phyloP scores from a whole-genome alignment of 1,140 invertebrate genomes.

The Anastatus disparis region DNA sequence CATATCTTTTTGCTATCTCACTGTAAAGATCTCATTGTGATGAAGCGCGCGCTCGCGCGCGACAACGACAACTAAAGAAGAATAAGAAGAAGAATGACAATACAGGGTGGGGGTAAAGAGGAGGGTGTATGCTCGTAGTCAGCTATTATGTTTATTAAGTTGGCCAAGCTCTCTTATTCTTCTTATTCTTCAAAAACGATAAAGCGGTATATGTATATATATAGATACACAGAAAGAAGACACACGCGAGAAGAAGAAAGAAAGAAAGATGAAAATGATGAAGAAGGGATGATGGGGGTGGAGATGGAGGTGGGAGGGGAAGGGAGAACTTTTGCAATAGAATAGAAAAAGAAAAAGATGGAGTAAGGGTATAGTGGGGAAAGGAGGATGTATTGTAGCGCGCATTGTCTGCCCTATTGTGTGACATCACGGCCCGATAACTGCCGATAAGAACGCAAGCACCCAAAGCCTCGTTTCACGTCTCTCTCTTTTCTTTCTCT shows the following conservation, averaged over 20 bases:
- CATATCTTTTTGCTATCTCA: slow-evolving; percentile 62
- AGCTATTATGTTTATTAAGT: slow-evolving; percentile 69
- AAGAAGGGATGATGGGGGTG: background rate
- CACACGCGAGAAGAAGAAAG: slow-evolving; percentile 7
- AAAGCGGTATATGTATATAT: slow-evolving; percentile 17
- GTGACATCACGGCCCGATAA: slow-evolving; percentile 68
- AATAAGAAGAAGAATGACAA: too few relatives aligned
- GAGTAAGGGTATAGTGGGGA: slow-evolving; percentile 48
- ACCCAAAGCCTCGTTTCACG: slow-evolving; percentile 43
- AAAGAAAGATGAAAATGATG: background rate
- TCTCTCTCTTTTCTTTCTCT: slow-evolving; percentile 15
- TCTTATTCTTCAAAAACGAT: slow-evolving; percentile 48
- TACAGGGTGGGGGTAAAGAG: slow-evolving; percentile 55
- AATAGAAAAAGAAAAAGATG: slow-evolving; percentile 1
- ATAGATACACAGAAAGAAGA: too few relatives aligned
- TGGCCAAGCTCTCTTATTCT: slow-evolving; percentile 45
- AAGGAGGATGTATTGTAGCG: slow-evolving; percentile 65
- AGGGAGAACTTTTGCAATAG: slow-evolving; percentile 56
- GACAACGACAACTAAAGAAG: too few relatives aligned
- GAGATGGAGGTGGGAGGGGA: slow-evolving; percentile 36
- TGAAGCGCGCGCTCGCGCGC: too few relatives aligned
- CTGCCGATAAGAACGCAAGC: slow-evolving; percentile 64
- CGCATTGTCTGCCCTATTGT: slow-evolving; percentile 68
- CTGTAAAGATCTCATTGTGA: slow-evolving; percentile 62
- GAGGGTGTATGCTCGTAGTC: too few relatives aligned